Evolutionary conservation across 2,113 vertebrate genomes (phyloP).

Genomic region (Dendrocopos noguchii): DNA sequence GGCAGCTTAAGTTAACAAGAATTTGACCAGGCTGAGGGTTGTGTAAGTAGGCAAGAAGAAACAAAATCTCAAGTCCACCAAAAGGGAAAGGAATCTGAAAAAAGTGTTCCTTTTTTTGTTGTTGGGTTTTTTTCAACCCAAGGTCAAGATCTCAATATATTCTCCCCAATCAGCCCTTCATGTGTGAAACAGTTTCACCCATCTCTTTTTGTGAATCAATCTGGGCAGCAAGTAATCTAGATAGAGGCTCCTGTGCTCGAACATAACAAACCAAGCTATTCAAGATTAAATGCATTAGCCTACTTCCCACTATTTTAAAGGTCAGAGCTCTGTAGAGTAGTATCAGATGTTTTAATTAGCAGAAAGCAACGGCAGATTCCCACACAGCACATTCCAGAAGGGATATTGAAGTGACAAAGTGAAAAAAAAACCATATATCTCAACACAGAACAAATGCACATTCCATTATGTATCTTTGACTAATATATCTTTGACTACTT

Average conservation of each 20-base stretch:
- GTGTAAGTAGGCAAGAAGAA: conserved; percentile 26
- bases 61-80: neutral
- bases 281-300: conserved; percentile 32
- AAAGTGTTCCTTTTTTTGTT: fast-evolving
- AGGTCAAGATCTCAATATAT: neutral
- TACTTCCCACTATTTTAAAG: conserved; percentile 48
- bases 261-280: conserved; percentile 42
- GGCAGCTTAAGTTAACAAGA: conserved; percentile 5
- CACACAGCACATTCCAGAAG: conserved; percentile 57
- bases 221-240: neutral
- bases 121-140: neutral
- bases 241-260: neutral
- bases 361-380: conserved; percentile 56
- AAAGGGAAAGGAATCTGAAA: neutral
- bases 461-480: conserved; percentile 36
- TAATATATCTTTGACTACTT: conserved; percentile 23
- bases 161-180: neutral
- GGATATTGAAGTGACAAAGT: conserved; percentile 33
- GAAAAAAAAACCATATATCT: neutral
- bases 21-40: neutral
- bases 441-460: neutral
- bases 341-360: conserved; percentile 70
- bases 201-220: neutral
- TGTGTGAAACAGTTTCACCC: neutral
- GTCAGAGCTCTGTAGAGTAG: conserved; percentile 34